Evolutionary conservation across 2,888 invertebrate species (phyloP).

Genomic region (Pollenia labialis): DNA sequence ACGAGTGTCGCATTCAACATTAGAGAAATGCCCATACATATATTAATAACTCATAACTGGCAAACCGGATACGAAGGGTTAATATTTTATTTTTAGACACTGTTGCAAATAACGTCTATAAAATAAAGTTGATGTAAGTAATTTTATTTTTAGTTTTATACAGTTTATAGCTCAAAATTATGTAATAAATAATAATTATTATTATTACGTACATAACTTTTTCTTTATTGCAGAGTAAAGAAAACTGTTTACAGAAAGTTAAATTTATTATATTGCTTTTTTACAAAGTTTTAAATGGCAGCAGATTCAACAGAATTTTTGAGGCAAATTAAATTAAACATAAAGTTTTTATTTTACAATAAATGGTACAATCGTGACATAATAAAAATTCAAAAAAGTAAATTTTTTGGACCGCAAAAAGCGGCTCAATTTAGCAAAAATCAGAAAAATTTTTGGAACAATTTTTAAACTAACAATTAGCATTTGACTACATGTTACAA

Average conservation of each 20-base stretch:
- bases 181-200: conserved; percentile 24
- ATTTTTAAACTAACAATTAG: too few species aligned
- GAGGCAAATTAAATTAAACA: neutral
- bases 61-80: too few species aligned
- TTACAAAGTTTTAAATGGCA: neutral
- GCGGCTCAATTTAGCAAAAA: too few species aligned
- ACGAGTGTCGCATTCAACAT: too few species aligned
- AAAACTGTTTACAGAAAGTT: neutral
- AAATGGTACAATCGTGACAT: too few species aligned
- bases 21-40: too few species aligned
- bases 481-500: too few species aligned
- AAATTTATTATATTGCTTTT: neutral
- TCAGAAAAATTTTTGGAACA: too few species aligned
- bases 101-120: neutral
- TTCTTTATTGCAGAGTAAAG: too few species aligned
- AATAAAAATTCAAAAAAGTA: too few species aligned
- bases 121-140: neutral
- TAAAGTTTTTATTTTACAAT: neutral
- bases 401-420: too few species aligned
- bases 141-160: neutral
- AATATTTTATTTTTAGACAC: neutral
- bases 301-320: neutral
- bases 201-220: neutral
- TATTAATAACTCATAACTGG: too few species aligned
- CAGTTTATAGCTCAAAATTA: conserved; percentile 30